Percentiles rank a stretch among this genome's conserved stretches.
Conservation (phyloP, 1,140 invertebrate genomes). For the Chironomus tepperi region DNA sequence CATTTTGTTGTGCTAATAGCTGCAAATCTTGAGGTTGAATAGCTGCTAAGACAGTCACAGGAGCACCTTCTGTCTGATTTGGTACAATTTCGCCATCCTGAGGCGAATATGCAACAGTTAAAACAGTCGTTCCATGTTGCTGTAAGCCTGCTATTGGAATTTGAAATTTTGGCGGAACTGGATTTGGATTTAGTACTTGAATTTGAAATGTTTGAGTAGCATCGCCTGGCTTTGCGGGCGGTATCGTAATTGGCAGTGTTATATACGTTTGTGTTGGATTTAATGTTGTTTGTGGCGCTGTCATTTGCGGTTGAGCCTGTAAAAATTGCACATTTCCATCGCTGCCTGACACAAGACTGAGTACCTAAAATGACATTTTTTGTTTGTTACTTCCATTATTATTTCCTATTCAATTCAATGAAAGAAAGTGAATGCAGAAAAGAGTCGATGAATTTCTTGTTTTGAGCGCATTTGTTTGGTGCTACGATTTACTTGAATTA, state of each 20-base stretch:
- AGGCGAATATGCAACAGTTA: slow-evolving; percentile 61
- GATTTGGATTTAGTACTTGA: slow-evolving; percentile 56
- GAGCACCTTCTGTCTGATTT: slow-evolving; percentile 42
- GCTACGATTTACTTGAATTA: no score
- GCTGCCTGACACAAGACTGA: slow-evolving; percentile 48
- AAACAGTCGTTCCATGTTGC: slow-evolving; percentile 53
- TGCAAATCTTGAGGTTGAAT: slow-evolving; percentile 57
- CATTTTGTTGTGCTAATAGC: slow-evolving; percentile 35
- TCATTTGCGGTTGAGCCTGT: slow-evolving; percentile 29
- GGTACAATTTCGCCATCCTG: slow-evolving; percentile 40
- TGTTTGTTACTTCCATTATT: neutral
- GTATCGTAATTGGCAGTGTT: slow-evolving; percentile 63
- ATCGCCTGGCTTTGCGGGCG: slow-evolving; percentile 60
- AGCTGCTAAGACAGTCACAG: slow-evolving; percentile 52
- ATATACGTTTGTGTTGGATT: slow-evolving; percentile 51
- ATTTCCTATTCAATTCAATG: neutral
- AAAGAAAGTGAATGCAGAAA: neutral
- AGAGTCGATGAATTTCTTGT: no score
- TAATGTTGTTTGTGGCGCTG: slow-evolving; percentile 37
- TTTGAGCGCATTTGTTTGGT: neutral
- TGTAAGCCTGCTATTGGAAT: slow-evolving; percentile 55
- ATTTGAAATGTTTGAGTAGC: slow-evolving; percentile 69
- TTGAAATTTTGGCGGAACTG: slow-evolving; percentile 55
- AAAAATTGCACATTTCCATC: slow-evolving; percentile 68
- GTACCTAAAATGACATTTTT: slow-evolving; percentile 38